phyloP scores from a whole-genome alignment of 2,113 vertebrate species.

The Montifringilla adamsi region DNA sequence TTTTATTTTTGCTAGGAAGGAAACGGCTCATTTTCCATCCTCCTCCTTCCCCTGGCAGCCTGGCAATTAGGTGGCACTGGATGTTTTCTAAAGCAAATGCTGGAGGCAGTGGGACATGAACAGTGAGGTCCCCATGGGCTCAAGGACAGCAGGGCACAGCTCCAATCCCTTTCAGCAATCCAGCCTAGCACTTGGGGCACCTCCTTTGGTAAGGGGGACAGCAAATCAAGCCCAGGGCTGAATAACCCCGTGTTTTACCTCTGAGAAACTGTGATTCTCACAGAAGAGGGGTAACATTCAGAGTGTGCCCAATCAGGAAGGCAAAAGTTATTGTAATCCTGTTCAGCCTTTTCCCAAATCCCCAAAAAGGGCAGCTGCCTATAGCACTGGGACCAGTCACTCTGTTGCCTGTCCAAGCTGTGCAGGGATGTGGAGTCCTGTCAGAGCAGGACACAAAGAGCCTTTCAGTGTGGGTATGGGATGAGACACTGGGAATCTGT shows the following conservation, averaged over 20 bases:
- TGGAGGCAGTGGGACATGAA: neutral
- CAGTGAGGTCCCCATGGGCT: neutral
- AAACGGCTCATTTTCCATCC: neutral
- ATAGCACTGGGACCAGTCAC: neutral
- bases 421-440: neutral
- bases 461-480: neutral
- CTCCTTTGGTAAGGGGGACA: neutral
- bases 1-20: neutral
- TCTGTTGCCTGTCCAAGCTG: neutral
- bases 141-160: neutral
- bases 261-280: neutral
- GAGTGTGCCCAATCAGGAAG: neutral
- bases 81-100: neutral
- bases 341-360: neutral
- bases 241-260: fast-evolving
- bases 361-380: neutral
- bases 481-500: fast-evolving
- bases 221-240: neutral
- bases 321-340: neutral
- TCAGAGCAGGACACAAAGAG: fast-evolving
- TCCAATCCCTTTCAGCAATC: neutral
- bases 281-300: neutral
- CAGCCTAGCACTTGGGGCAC: neutral
- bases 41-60: neutral
- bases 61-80: neutral